These are phyloP conservation scores for Acomys russatus DNA, from an alignment of 2,797 vertebrate genomes.

Conservation along the genomic window DNA sequence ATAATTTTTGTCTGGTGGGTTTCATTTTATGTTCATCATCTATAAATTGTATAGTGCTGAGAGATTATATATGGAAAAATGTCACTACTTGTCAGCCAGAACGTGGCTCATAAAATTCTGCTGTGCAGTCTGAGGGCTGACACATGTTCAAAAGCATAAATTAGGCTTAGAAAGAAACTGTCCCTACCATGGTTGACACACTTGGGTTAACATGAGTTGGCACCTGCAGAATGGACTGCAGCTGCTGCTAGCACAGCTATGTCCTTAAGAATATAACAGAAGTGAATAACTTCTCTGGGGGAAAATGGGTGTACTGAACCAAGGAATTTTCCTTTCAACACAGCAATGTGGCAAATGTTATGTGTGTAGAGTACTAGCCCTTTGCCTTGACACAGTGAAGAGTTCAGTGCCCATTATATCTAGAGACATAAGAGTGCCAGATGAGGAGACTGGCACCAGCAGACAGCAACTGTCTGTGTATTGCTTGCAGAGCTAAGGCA, in stretches of 20 bases:
- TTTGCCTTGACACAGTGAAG: background rate
- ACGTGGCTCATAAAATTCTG: background rate
- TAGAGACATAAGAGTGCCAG: background rate
- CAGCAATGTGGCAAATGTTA: conserved; percentile 41
- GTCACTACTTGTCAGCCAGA: conserved; percentile 1
- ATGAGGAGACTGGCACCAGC: background rate
- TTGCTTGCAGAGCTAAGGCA: conserved; percentile 21
- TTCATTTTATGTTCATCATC: conserved; percentile 63
- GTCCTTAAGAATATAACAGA: conserved; percentile 67
- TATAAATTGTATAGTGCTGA: conserved; percentile 61
- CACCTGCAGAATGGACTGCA: conserved; percentile 40
- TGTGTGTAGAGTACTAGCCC: background rate
- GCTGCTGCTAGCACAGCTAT: conserved; percentile 48
- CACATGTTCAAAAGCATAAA: background rate
- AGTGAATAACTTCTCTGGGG: conserved; percentile 38
- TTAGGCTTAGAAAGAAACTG: conserved; percentile 40
- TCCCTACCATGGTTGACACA: conserved; percentile 12
- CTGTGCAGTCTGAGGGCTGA: background rate
- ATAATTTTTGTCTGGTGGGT: background rate
- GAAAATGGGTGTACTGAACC: background rate
- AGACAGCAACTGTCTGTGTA: background rate
- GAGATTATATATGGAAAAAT: conserved; percentile 38
- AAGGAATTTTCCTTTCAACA: conserved; percentile 33
- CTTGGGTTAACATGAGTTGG: conserved; percentile 54
- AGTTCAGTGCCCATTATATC: background rate